Evolutionary conservation across 1,140 invertebrate genomes (phyloP).

Genomic region (Drosophila busckii): DNA sequence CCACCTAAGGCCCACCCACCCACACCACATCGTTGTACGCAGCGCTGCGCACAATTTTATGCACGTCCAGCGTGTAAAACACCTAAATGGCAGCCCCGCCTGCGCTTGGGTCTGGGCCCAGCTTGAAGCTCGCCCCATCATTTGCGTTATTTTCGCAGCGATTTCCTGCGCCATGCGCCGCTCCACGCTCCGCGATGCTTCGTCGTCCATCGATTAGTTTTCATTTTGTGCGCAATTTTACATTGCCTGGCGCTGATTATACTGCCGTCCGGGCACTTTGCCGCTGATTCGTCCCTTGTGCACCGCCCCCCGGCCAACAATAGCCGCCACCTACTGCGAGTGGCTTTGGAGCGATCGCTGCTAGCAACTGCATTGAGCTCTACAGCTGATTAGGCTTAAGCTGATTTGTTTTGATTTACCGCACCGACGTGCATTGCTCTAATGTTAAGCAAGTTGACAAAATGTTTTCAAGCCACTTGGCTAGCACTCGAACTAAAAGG

Average conservation of each 20-base stretch:
- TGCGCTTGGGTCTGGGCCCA: background rate
- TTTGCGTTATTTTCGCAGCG: slow-evolving; percentile 30
- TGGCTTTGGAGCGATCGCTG: background rate
- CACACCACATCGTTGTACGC: slow-evolving; percentile 50
- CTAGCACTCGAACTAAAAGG: too few species aligned
- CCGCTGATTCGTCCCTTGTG: background rate
- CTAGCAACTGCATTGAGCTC: slow-evolving; percentile 2
- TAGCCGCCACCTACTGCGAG: slow-evolving; percentile 3
- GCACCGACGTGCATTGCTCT: background rate
- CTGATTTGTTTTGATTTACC: background rate
- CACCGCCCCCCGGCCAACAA: background rate
- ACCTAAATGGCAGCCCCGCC: slow-evolving; percentile 38
- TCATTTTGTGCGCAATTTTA: slow-evolving; percentile 68
- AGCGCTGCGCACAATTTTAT: slow-evolving; percentile 64
- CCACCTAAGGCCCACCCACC: too few species aligned
- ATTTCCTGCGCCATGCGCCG: slow-evolving; percentile 13
- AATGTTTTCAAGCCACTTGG: too few species aligned
- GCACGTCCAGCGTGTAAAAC: slow-evolving; percentile 75
- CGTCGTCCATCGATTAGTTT: slow-evolving; percentile 68
- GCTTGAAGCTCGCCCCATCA: background rate
- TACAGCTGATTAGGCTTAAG: background rate
- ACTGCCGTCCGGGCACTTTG: slow-evolving; percentile 31
- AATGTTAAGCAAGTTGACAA: too few species aligned
- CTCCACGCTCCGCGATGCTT: slow-evolving; percentile 9
- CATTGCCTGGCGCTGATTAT: slow-evolving; percentile 70